These are phyloP conservation scores for Epizoanthus rinbou DNA, from an alignment of 92 coral and sea anemone species.

Conservation along the genomic window DNA sequence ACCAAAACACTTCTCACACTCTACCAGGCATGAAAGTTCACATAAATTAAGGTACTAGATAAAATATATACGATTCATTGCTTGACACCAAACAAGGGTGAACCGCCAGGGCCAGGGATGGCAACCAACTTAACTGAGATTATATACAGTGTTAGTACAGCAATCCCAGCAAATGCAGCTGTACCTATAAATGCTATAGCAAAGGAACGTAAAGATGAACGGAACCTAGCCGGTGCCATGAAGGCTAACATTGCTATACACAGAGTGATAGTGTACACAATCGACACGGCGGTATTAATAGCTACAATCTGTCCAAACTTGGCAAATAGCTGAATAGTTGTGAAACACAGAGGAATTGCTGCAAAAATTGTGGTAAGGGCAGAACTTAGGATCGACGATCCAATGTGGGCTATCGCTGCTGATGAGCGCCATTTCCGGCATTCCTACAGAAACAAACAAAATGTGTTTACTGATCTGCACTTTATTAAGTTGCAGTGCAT, in stretches of 20 bases:
- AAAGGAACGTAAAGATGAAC: slow-evolving; percentile 54
- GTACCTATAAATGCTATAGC: slow-evolving; percentile 54
- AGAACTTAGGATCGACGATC: slow-evolving; percentile 93
- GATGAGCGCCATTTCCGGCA: slow-evolving; percentile 80
- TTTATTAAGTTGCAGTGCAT: no score
- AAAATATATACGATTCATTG: not conserved
- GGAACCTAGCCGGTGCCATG: slow-evolving; percentile 83
- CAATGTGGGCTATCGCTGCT: slow-evolving; percentile 97
- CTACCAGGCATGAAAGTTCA: no score
- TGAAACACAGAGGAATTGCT: slow-evolving; percentile 87
- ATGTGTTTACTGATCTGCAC: no score
- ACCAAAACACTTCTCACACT: no score
- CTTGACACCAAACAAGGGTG: slow-evolving; percentile 58
- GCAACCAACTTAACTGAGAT: slow-evolving; percentile 61
- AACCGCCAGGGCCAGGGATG: slow-evolving; percentile 89
- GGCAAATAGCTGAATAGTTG: slow-evolving; percentile 93
- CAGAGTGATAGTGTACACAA: slow-evolving; percentile 79
- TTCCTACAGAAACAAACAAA: slow-evolving; percentile 11
- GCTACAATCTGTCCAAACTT: slow-evolving; percentile 97
- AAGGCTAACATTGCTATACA: slow-evolving; percentile 79
- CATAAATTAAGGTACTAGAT: no score
- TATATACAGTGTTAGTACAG: slow-evolving; percentile 51
- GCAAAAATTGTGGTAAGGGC: slow-evolving; percentile 93
- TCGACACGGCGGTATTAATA: slow-evolving; percentile 91
- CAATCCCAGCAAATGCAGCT: slow-evolving; percentile 37